These are phyloP conservation scores for Bufo bufo DNA, from an alignment of 2,113 vertebrate genomes.

Conservation along the genomic window DNA sequence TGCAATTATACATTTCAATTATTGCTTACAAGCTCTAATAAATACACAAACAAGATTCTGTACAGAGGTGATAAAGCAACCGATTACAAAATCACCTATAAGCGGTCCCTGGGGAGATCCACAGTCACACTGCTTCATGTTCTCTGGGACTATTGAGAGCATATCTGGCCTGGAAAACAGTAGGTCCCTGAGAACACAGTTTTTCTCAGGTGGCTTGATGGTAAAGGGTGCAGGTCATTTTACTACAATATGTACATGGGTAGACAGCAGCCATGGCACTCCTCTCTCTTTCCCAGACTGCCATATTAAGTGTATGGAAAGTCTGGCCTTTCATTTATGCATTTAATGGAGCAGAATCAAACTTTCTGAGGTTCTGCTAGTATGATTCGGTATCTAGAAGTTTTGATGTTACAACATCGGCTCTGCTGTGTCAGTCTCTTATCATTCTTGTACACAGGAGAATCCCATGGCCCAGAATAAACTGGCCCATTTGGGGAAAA, in stretches of 20 bases:
- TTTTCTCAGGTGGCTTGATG: slow-evolving; percentile 11
- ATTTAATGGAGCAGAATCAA: neutral
- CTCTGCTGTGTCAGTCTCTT: neutral
- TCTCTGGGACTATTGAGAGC: slow-evolving; percentile 68
- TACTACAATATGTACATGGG: slow-evolving; percentile 26
- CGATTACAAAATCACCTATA: slow-evolving; percentile 65
- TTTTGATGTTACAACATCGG: neutral
- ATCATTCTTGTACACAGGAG: neutral
- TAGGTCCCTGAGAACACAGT: slow-evolving; percentile 80
- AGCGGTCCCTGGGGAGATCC: slow-evolving; percentile 72
- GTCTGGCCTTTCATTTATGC: neutral
- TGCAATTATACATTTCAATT: slow-evolving; percentile 82
- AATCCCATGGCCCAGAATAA: neutral
- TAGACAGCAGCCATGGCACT: neutral
- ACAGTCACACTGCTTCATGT: slow-evolving; percentile 70
- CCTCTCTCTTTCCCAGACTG: neutral
- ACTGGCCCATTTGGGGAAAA: neutral
- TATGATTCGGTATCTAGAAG: neutral
- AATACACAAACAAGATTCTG: slow-evolving; percentile 74
- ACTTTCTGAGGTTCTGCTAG: too few species aligned
- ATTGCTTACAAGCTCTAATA: slow-evolving; percentile 82
- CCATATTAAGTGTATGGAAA: neutral
- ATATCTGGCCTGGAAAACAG: slow-evolving; percentile 68
- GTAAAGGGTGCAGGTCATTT: neutral
- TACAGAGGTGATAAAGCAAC: slow-evolving; percentile 76